Evolutionary conservation across 53 echinoderm and acorn worm species (phyloP), one percentile per base, ranked within the genome.

Genomic region (Patiria pectinifera): DNA sequence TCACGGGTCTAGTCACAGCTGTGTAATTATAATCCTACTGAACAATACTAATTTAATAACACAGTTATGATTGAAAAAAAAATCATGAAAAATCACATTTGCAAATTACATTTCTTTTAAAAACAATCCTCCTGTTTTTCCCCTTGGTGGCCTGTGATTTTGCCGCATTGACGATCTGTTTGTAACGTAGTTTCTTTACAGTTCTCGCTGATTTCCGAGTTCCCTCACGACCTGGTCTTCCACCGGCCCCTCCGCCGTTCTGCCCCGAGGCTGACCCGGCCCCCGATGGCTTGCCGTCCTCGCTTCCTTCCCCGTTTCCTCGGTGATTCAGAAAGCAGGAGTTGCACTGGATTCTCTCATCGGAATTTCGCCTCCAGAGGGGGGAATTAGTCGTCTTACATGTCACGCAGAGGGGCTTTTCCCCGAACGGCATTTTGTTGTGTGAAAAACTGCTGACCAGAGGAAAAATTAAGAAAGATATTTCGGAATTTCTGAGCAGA

Each of bases 121-220:
- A 98, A 91, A 99, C 92, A 48, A 99, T 89, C 69, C 97, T 87
- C 82, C 99, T 94, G 79, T 95, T 97, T 59, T 96, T 95, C 10
- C 99, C 99, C 93, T 99, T 99, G 23, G 99, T 99, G 21, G 98
- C 95, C 85, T 95, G 96, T 45, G 93, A 91, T 89, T 99, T 96
- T 15, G 87, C 94, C 53, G 95, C 85, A 71, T 95, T 94, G 3
- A 95, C 92, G 12, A 96, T 94, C 76, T 95, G 92, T 85, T 95
- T 99, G 61, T 97, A 96, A 69, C 95, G 87, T 76, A 92, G 84
- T 84, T 91, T 98, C 84, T 96, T 97, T 16, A 80, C 85, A 80
- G 91, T 87, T 89, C 95, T 94, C 43, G 94, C 91, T 0, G 96
- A 92, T 72, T 93, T 95, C 25, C 97, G 94, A 12, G 94, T 91